phyloP scores from a whole-genome alignment of 1,140 invertebrate species.

The Caenorhabditis remanei region DNA sequence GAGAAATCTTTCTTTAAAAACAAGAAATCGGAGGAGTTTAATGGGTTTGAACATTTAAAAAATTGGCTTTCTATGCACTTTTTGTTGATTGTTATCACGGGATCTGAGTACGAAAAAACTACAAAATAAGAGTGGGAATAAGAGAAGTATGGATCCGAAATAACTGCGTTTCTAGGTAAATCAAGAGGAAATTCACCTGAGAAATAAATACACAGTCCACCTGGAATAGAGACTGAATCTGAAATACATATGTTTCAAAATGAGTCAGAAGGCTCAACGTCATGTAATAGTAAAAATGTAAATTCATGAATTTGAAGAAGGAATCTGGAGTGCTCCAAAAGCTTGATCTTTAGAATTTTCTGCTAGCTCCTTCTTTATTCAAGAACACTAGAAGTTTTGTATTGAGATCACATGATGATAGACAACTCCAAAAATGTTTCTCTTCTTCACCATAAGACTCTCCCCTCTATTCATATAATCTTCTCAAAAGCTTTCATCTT shows the following conservation, averaged over 20 bases:
- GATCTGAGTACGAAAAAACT: background rate
- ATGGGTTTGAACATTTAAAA: background rate
- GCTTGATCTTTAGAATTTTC: background rate
- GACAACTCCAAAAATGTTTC: constrained; percentile 32
- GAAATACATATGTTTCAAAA: background rate
- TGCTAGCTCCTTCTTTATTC: background rate
- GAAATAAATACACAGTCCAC: no score
- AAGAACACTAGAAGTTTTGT: constrained; percentile 16
- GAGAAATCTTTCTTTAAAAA: constrained; percentile 16
- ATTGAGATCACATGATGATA: constrained; percentile 28
- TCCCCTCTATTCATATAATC: constrained; percentile 46
- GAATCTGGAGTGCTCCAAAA: background rate
- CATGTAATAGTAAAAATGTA: no score
- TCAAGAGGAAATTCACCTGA: background rate
- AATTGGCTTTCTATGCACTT: background rate
- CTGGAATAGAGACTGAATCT: background rate
- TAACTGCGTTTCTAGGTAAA: background rate
- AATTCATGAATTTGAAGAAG: no score
- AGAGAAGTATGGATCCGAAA: background rate
- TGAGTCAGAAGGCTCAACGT: background rate
- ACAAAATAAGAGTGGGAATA: background rate
- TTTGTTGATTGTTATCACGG: constrained; percentile 15
- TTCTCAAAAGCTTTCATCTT: constrained; percentile 49
- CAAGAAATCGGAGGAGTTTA: background rate
- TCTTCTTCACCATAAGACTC: constrained; percentile 28